These are phyloP conservation scores for Cephus nigrinus DNA, from an alignment of 2,888 invertebrate genomes.

Conservation along the genomic window DNA sequence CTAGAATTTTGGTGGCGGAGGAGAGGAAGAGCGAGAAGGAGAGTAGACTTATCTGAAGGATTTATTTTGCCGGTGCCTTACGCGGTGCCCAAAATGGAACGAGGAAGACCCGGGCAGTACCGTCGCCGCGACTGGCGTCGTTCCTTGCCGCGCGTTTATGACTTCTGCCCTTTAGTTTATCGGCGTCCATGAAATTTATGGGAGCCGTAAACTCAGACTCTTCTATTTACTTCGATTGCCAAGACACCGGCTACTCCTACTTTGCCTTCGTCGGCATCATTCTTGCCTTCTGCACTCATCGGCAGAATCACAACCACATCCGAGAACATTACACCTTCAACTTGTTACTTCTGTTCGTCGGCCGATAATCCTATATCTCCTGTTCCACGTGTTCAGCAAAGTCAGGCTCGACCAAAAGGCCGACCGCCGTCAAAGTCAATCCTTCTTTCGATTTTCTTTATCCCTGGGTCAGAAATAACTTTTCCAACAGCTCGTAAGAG, in stretches of 20 bases:
- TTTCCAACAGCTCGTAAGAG: background rate
- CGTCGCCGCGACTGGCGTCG: slow-evolving; percentile 1
- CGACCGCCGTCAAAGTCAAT: background rate
- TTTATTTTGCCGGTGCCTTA: slow-evolving; percentile 47
- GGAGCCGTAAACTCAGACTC: slow-evolving; percentile 32
- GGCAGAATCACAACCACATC: background rate
- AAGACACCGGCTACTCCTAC: background rate
- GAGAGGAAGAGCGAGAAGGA: slow-evolving; percentile 24
- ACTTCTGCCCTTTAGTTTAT: slow-evolving; percentile 48
- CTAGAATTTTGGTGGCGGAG: slow-evolving; percentile 25
- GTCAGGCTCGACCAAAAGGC: background rate
- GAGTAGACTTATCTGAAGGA: slow-evolving; percentile 42
- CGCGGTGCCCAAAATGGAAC: slow-evolving; percentile 11
- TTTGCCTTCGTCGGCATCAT: background rate
- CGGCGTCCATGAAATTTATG: slow-evolving; percentile 42
- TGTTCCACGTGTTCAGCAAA: background rate
- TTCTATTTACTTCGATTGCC: background rate
- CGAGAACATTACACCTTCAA: background rate
- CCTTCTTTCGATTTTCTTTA: background rate
- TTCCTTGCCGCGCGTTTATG: slow-evolving; percentile 33
- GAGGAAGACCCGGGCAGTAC: background rate
- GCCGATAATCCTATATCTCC: background rate
- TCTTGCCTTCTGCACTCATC: background rate
- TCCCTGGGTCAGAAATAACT: background rate
- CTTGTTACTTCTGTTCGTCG: background rate